Percentiles rank a stretch among this genome's conserved stretches.
phyloP scores from a whole-genome alignment of 2,888 invertebrate genomes.

The Aphidius colemani region DNA sequence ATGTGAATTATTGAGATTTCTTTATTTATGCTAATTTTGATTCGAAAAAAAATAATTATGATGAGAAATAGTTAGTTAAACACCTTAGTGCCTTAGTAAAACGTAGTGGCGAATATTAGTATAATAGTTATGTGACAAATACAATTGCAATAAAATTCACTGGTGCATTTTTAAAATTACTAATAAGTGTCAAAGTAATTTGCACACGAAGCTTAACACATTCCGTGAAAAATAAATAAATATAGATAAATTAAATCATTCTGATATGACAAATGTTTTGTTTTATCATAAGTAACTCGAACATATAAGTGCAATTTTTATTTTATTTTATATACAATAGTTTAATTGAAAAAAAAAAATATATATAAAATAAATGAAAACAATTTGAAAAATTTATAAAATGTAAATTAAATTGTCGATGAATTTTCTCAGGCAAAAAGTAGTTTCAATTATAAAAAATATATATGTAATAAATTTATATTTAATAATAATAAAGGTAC shows the following conservation, averaged over 20 bases:
- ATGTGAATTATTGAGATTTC: conserved; percentile 12
- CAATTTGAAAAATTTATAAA: background rate
- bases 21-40: background rate
- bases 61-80: conserved; percentile 10
- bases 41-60: background rate
- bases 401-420: background rate
- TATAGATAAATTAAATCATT: conserved; percentile 10
- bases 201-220: background rate
- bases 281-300: conserved; percentile 28
- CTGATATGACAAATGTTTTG: conserved; percentile 10
- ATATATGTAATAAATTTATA: conserved; percentile 34
- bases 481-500: conserved; percentile 33
- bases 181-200: conserved; percentile 4
- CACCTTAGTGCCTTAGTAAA: conserved; percentile 25
- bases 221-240: conserved; percentile 8
- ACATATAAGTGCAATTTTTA: conserved; percentile 31
- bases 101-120: conserved; percentile 10
- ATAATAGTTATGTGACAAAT: conserved; percentile 9
- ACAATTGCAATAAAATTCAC: conserved; percentile 5
- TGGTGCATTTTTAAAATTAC: conserved; percentile 1
- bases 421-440: conserved; percentile 15
- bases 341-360: conserved; percentile 18
- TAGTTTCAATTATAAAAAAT: conserved; percentile 20
- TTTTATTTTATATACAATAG: conserved; percentile 8
- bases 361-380: background rate